Conservation (phyloP, 2,888 invertebrate genomes). For the Crocallis elinguaria region DNA sequence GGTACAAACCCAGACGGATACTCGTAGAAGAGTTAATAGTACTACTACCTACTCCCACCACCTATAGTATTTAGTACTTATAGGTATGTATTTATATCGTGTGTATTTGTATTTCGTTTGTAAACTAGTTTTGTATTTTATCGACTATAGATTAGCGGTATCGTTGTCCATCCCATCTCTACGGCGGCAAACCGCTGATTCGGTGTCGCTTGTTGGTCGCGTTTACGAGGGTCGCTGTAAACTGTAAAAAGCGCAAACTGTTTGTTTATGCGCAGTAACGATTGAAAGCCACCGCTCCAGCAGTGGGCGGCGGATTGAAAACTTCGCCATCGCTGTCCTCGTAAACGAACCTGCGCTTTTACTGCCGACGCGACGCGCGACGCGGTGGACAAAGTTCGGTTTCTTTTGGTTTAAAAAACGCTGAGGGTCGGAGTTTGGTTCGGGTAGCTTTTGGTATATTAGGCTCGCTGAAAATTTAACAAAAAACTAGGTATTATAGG, state of each 20-base stretch:
- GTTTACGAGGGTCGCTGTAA: constrained; percentile 81
- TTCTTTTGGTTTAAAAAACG: constrained; percentile 35
- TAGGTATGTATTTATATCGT: too few species aligned
- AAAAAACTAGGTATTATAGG: not conserved
- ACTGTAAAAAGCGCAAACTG: constrained; percentile 80
- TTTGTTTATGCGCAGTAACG: constrained; percentile 76
- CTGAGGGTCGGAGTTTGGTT: constrained; percentile 33
- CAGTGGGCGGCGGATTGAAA: constrained; percentile 61
- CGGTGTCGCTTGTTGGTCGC: constrained; percentile 70
- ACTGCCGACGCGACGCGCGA: constrained; percentile 60
- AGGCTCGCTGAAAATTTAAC: not conserved
- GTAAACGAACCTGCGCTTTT: constrained; percentile 68
- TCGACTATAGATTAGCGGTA: not conserved
- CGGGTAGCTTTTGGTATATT: constrained; percentile 1
- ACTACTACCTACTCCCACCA: too few species aligned
- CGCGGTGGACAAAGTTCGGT: constrained; percentile 24
- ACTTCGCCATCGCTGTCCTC: constrained; percentile 48
- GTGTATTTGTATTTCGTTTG: too few species aligned
- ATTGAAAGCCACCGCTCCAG: constrained; percentile 43
- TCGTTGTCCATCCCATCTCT: constrained; percentile 48
- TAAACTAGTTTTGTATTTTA: not conserved
- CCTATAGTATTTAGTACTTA: too few species aligned
- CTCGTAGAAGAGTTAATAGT: too few species aligned
- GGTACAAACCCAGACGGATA: too few species aligned
- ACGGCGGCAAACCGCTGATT: constrained; percentile 69